phyloP scores from a whole-genome alignment of 2,888 invertebrate genomes.

The Rhamnusium bicolor region DNA sequence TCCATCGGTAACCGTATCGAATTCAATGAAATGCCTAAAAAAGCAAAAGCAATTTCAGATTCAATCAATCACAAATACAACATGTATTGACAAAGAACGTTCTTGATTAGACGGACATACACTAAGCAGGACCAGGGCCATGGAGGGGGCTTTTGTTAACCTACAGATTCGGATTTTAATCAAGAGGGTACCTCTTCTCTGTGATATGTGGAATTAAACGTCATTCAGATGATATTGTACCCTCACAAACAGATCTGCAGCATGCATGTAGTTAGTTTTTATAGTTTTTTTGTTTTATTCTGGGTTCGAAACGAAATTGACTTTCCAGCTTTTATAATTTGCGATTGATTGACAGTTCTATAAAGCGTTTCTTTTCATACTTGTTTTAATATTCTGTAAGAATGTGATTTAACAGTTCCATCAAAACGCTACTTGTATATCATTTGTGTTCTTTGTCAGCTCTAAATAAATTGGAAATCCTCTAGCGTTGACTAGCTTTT shows the following conservation, averaged over 20 bases:
- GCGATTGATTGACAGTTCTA: conserved; percentile 52
- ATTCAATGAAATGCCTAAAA: conserved; percentile 46
- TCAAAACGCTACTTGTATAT: conserved; percentile 55
- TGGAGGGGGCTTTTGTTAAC: conserved; percentile 65
- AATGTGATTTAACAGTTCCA: conserved; percentile 60
- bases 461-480: conserved; percentile 54
- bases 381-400: conserved; percentile 59
- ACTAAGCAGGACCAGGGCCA: conserved; percentile 61
- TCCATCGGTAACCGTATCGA: conserved; percentile 35
- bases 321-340: conserved; percentile 26
- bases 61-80: conserved; percentile 69
- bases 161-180: conserved; percentile 68
- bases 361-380: conserved; percentile 55
- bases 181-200: conserved; percentile 67
- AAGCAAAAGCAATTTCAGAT: conserved; percentile 68
- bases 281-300: conserved; percentile 22
- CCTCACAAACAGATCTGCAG: conserved; percentile 65
- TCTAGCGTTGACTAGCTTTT: conserved; percentile 44
- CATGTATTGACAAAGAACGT: conserved; percentile 67
- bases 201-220: conserved; percentile 69
- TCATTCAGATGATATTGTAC: conserved; percentile 67
- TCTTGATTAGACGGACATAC: conserved; percentile 69
- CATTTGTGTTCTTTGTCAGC: conserved; percentile 47
- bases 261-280: conserved; percentile 33
- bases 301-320: conserved; percentile 17